A percentile compares a stretch with the other conserved stretches of the same genome.
These are phyloP conservation scores for Apamea sordens DNA, from an alignment of 2,888 invertebrate species.

Conservation along the genomic window DNA sequence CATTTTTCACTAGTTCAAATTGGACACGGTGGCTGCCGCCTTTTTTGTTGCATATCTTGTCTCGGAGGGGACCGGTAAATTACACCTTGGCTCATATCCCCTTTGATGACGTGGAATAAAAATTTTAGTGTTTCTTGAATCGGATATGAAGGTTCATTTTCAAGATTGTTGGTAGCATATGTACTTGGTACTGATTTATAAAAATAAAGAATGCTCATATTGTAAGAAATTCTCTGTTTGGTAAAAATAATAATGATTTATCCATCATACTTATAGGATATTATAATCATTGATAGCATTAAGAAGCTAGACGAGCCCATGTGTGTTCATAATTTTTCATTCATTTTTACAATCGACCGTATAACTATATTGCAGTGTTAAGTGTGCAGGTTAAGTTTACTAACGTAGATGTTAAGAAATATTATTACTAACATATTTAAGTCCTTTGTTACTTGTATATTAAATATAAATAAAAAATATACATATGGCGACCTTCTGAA, in stretches of 20 bases:
- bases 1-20: conserved; percentile 87
- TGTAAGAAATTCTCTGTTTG: neutral
- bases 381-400: neutral
- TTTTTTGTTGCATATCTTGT: conserved; percentile 81
- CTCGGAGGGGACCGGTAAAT: conserved; percentile 77
- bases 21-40: conserved; percentile 81
- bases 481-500: neutral
- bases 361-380: neutral
- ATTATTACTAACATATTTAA: neutral
- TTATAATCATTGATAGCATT: neutral
- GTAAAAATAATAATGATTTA: neutral
- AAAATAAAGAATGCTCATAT: neutral
- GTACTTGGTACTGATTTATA: neutral
- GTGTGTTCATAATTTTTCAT: neutral
- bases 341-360: neutral
- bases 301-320: neutral
- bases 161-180: conserved; percentile 5
- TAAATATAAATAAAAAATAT: neutral
- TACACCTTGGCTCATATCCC: conserved; percentile 74
- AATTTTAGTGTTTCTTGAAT: conserved; percentile 59
- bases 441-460: neutral
- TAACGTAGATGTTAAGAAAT: neutral
- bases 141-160: conserved; percentile 39
- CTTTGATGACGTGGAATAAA: conserved; percentile 68
- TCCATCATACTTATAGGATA: neutral